A percentile compares a stretch with the other conserved stretches of the same genome.
These are phyloP conservation scores for Hydrochoerus hydrochaeris DNA, from an alignment of 2,113 vertebrate species.

Conservation along the genomic window DNA sequence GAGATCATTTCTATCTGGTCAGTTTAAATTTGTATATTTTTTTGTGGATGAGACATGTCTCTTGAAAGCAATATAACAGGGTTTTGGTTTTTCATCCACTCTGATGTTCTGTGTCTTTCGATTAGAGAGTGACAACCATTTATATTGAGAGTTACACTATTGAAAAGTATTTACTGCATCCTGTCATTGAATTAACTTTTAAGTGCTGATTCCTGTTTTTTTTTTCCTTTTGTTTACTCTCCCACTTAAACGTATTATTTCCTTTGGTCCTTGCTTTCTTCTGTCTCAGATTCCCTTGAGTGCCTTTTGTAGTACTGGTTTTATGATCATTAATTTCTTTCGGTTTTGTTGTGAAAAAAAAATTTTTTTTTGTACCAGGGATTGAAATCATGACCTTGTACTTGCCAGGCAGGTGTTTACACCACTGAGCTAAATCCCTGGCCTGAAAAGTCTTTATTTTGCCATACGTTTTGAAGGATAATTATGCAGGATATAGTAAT, in stretches of 20 bases:
- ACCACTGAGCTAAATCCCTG: too few species aligned
- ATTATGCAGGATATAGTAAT: neutral
- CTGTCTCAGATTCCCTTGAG: neutral
- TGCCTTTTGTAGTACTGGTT: neutral
- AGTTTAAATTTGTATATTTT: neutral
- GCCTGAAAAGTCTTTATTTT: too few species aligned
- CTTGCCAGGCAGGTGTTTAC: too few species aligned
- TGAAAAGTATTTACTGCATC: neutral
- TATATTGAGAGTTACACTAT: neutral
- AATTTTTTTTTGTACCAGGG: too few species aligned
- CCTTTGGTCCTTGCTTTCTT: neutral
- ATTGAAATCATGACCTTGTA: too few species aligned
- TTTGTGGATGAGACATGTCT: neutral
- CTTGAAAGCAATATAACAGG: neutral
- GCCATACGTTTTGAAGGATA: neutral
- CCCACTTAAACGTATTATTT: neutral
- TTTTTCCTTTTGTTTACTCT: neutral
- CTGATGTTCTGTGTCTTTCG: neutral
- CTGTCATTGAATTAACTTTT: neutral
- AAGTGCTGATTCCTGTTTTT: neutral
- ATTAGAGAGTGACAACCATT: neutral
- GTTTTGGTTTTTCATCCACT: neutral
- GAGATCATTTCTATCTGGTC: neutral
- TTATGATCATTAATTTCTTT: neutral
- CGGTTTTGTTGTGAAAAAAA: neutral